These are phyloP conservation scores for Epistrophe eligans DNA, from an alignment of 2,888 invertebrate genomes.

Conservation along the genomic window DNA sequence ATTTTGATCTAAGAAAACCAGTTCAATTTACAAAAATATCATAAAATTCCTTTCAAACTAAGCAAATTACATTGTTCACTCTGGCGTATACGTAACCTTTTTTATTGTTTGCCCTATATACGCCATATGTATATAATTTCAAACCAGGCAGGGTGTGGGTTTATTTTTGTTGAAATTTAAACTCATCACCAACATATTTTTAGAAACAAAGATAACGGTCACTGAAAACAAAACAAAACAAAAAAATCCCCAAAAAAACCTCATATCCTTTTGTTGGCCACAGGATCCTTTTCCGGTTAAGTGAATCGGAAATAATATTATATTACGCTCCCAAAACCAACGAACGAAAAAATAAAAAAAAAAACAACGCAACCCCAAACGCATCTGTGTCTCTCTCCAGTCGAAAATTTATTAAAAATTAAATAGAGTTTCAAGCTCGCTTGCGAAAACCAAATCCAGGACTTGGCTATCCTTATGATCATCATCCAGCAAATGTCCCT, in stretches of 20 bases:
- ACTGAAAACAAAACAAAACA: background rate
- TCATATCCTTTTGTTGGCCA: constrained; percentile 66
- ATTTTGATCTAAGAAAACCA: background rate
- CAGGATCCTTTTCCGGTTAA: constrained; percentile 73
- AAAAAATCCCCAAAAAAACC: constrained; percentile 5
- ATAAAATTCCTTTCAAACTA: background rate
- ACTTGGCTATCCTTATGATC: constrained; percentile 1
- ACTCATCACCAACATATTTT: constrained; percentile 39
- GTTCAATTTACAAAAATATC: background rate
- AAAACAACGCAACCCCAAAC: constrained; percentile 2
- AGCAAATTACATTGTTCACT: constrained; percentile 25
- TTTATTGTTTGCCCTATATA: background rate
- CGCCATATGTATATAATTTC: no score
- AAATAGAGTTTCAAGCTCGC: constrained; percentile 66
- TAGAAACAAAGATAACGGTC: constrained; percentile 20
- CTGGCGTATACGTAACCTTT: background rate
- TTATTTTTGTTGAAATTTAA: constrained; percentile 16
- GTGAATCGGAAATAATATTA: constrained; percentile 73
- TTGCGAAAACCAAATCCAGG: constrained; percentile 39
- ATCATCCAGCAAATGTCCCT: constrained; percentile 66
- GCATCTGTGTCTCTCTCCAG: constrained; percentile 4
- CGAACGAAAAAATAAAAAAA: background rate
- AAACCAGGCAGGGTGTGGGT: background rate
- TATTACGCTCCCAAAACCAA: constrained; percentile 56
- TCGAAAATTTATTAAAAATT: constrained; percentile 65